phyloP scores from a whole-genome alignment of 2,113 vertebrate species.

The Guaruba guarouba region DNA sequence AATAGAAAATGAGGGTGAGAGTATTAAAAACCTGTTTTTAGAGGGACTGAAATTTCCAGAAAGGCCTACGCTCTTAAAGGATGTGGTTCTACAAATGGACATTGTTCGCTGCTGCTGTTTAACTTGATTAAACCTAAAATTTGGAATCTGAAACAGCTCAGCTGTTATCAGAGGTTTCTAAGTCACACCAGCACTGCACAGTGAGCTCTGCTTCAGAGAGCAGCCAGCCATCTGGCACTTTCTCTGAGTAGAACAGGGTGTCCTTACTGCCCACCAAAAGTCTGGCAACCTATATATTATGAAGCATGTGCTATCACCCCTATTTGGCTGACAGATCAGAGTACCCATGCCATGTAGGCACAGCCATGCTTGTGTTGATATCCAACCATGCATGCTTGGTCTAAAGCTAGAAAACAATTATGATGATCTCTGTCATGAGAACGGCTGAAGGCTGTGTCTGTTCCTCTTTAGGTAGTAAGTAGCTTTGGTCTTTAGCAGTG shows the following conservation, averaged over 20 bases:
- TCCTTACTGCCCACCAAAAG: background rate
- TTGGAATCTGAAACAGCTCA: background rate
- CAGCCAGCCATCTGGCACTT: background rate
- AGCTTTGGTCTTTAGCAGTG: background rate
- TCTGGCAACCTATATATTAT: background rate
- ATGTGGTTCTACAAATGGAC: fast-evolving
- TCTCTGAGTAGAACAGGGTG: background rate
- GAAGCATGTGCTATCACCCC: background rate
- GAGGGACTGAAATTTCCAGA: background rate
- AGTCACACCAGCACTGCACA: background rate
- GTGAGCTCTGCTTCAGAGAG: background rate
- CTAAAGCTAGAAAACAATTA: background rate
- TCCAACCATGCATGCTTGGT: background rate
- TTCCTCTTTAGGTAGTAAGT: background rate
- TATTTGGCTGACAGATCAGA: background rate
- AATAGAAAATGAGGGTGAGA: background rate
- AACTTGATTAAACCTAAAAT: background rate
- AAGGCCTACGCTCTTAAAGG: background rate
- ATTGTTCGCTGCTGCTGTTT: background rate
- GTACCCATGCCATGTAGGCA: background rate
- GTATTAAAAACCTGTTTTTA: background rate
- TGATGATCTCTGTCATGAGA: background rate
- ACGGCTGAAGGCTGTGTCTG: background rate
- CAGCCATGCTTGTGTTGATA: background rate
- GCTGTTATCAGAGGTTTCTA: background rate